Evolutionary conservation across 2,888 invertebrate species (phyloP).

Genomic region (Erebia palarica): DNA sequence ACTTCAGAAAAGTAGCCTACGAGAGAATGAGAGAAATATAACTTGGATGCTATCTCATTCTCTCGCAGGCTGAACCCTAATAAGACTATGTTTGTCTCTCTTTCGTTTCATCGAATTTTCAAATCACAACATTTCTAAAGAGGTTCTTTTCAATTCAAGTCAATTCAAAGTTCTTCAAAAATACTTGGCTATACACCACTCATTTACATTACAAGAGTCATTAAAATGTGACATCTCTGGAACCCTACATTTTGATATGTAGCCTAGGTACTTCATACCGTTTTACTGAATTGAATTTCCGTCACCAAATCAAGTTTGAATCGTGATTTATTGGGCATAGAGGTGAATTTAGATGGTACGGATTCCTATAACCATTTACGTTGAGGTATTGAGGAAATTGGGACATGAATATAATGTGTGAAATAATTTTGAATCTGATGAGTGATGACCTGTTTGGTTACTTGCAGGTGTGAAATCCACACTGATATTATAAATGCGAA

Average conservation of each 20-base stretch:
- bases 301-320: conserved; percentile 1
- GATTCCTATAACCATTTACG: conserved; percentile 17
- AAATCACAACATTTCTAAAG: no score
- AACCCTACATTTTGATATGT: conserved; percentile 17
- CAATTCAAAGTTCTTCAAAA: not conserved
- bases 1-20: no score
- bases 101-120: no score
- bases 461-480: not conserved
- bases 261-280: conserved; percentile 10
- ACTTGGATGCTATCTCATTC: no score
- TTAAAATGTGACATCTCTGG: conserved; percentile 17
- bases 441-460: conserved; percentile 7
- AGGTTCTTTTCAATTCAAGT: no score
- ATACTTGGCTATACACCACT: not conserved
- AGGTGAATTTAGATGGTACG: conserved; percentile 5
- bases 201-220: not conserved
- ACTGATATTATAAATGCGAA: not conserved
- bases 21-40: no score
- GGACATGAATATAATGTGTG: conserved; percentile 22
- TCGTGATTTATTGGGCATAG: conserved; percentile 8
- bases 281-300: conserved; percentile 18
- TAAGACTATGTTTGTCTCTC: no score
- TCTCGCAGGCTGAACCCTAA: no score
- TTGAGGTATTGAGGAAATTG: conserved; percentile 15
- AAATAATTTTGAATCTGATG: conserved; percentile 17